phyloP scores from a whole-genome alignment of 2,113 vertebrate genomes.

The Marcusenius ussheri region DNA sequence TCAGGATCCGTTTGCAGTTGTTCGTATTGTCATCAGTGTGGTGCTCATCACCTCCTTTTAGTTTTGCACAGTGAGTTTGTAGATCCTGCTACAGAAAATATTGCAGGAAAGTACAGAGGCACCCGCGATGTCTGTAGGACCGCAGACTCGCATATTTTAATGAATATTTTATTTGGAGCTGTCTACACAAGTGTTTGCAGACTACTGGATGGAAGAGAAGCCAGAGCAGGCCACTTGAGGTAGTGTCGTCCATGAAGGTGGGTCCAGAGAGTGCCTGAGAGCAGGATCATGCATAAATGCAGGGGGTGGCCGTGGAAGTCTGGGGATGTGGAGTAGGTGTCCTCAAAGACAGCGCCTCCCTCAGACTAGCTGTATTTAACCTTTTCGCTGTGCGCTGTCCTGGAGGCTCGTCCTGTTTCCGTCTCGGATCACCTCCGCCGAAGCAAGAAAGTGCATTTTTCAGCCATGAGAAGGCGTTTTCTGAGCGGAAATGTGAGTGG shows the following conservation, averaged over 20 bases:
- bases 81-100: neutral
- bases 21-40: neutral
- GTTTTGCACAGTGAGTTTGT: neutral
- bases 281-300: slow-evolving; percentile 63
- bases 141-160: neutral
- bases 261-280: slow-evolving; percentile 49
- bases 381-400: neutral
- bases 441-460: neutral
- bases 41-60: neutral
- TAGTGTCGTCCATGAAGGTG: slow-evolving; percentile 42
- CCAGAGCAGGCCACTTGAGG: neutral
- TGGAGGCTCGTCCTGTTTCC: neutral
- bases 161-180: neutral
- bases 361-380: neutral
- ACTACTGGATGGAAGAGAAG: neutral
- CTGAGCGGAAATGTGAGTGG: neutral
- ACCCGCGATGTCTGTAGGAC: neutral
- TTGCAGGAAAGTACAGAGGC: neutral
- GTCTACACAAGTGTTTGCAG: neutral
- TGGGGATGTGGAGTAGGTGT: slow-evolving; percentile 28
- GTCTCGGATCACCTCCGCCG: neutral
- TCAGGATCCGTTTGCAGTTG: slow-evolving; percentile 35
- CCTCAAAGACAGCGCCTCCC: slow-evolving; percentile 31
- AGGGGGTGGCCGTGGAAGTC: slow-evolving; percentile 42
- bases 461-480: neutral